Evolutionary conservation across 1,140 invertebrate genomes (phyloP), one percentile per base, ranked within the genome.

Genomic region (Lasioglossum baleicum): DNA sequence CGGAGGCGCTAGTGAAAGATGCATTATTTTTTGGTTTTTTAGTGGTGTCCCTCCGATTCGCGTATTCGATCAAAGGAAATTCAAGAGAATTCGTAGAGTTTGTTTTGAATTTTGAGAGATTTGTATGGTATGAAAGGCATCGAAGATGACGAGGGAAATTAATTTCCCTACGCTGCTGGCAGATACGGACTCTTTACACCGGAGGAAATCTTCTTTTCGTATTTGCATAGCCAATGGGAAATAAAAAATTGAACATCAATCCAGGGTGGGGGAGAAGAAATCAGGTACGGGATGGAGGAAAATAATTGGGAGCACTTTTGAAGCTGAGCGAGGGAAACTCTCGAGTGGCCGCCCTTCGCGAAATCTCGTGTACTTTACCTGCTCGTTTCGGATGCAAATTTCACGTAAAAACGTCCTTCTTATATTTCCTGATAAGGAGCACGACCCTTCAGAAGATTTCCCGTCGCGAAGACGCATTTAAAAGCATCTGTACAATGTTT

Each of bases 291-390:
- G 56, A 15, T n/a, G 53, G 71, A 64, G 48, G 64, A 75, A 80
- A 80, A 80, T 80, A 80, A 80, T 80, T 80, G 77, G 71, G 63
- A 80, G 51, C 77, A 74, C 77, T 75, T 75, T 67, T 75, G 64
- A 80, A 80, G 63, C 53, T 42, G 42, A 60, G 74, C 35, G 74
- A 53, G 65, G 44, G 63, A 65, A 48, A 10, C 42, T 75, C 42
- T 65, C 31, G 63, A 80, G 61, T 74, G 53, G 66, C 63, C 60
- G 77, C 51, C 77, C 63, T 80, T 75, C 51, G 63, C 35, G 56
- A 80, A 67, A 67, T 67, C 63, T 60, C 44, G 64, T 67, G 77
- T 74, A 80, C 56, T 67, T 68, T 80, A 75, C 64, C 63, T 80
- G 70, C 64, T 80, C 71, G 73, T 75, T 80, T 65, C 40, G 7